A percentile compares a stretch with the other conserved stretches of the same genome.
These are phyloP conservation scores for Coracopsis vasa DNA, from an alignment of 2,113 vertebrate species.

Conservation along the genomic window DNA sequence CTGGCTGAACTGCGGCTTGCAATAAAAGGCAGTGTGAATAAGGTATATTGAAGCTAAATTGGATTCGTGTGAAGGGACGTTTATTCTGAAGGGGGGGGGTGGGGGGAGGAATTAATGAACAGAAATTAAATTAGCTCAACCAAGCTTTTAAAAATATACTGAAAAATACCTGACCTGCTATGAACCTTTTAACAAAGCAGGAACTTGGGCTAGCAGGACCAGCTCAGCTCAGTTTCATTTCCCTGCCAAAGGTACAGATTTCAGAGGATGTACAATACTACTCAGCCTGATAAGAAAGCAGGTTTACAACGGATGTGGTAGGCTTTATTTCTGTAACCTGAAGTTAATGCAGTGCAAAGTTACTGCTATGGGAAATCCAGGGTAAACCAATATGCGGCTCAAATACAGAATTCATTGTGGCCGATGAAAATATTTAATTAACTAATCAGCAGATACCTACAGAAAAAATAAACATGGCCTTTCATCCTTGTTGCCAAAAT, in stretches of 20 bases:
- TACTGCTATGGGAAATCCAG: background rate
- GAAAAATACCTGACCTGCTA: slow-evolving; percentile 70
- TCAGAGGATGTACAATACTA: background rate
- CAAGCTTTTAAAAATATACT: slow-evolving; percentile 71
- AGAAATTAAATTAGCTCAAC: slow-evolving; percentile 78
- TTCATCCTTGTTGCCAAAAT: background rate
- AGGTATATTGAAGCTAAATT: slow-evolving; percentile 84
- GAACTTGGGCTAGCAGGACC: slow-evolving; percentile 40
- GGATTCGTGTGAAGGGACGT: slow-evolving; percentile 77
- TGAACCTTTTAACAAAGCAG: slow-evolving; percentile 67
- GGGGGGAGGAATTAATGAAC: slow-evolving; percentile 75
- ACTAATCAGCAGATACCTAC: slow-evolving; percentile 24
- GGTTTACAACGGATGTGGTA: background rate
- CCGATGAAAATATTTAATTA: slow-evolving; percentile 53
- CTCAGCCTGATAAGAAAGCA: background rate
- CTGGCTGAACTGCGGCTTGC: slow-evolving; percentile 74
- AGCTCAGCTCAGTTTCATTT: background rate
- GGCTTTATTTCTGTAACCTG: background rate
- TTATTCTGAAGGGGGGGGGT: slow-evolving; percentile 69
- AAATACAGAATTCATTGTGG: slow-evolving; percentile 16
- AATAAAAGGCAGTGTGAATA: slow-evolving; percentile 83
- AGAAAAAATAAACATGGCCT: slow-evolving; percentile 47
- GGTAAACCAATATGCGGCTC: background rate
- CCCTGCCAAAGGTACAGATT: background rate
- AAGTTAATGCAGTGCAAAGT: background rate